A percentile compares a stretch with the other conserved stretches of the same genome.
These are phyloP conservation scores for Macroteleia sp. DNA, from an alignment of 2,888 invertebrate genomes.

Conservation along the genomic window DNA sequence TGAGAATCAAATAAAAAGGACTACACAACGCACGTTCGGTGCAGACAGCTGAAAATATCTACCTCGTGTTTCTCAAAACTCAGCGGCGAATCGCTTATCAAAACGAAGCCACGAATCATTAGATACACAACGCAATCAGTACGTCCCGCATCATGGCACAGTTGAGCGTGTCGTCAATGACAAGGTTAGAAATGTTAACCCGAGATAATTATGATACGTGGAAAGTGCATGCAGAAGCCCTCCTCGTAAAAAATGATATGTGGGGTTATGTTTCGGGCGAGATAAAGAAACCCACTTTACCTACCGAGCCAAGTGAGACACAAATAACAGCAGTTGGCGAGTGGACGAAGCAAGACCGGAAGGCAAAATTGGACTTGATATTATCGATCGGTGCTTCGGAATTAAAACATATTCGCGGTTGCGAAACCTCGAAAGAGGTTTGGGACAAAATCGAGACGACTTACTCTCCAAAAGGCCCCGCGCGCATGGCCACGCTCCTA, in stretches of 20 bases:
- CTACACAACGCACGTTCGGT: too few species aligned
- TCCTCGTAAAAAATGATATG: slow-evolving; percentile 60
- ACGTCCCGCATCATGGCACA: too few species aligned
- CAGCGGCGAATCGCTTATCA: too few species aligned
- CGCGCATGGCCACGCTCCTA: slow-evolving; percentile 36
- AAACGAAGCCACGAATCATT: too few species aligned
- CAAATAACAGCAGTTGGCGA: neutral
- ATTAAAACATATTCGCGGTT: slow-evolving; percentile 32
- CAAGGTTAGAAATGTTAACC: neutral
- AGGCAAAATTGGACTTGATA: slow-evolving; percentile 31
- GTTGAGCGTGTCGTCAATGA: too few species aligned
- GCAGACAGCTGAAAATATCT: too few species aligned
- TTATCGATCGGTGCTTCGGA: slow-evolving; percentile 37
- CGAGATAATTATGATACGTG: slow-evolving; percentile 59
- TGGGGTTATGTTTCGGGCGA: slow-evolving; percentile 59
- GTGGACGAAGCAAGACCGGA: slow-evolving; percentile 23
- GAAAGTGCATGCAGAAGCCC: slow-evolving; percentile 53
- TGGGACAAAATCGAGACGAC: slow-evolving; percentile 29
- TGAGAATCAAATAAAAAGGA: too few species aligned
- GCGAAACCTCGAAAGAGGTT: slow-evolving; percentile 23
- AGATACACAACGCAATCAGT: too few species aligned
- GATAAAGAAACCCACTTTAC: slow-evolving; percentile 4
- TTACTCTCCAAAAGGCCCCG: slow-evolving; percentile 34
- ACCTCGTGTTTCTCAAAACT: too few species aligned
- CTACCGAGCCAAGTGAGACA: neutral